Evolutionary conservation across 2,113 vertebrate species (phyloP), one percentile per base, ranked within the genome.

Genomic region (Grallaria varia): DNA sequence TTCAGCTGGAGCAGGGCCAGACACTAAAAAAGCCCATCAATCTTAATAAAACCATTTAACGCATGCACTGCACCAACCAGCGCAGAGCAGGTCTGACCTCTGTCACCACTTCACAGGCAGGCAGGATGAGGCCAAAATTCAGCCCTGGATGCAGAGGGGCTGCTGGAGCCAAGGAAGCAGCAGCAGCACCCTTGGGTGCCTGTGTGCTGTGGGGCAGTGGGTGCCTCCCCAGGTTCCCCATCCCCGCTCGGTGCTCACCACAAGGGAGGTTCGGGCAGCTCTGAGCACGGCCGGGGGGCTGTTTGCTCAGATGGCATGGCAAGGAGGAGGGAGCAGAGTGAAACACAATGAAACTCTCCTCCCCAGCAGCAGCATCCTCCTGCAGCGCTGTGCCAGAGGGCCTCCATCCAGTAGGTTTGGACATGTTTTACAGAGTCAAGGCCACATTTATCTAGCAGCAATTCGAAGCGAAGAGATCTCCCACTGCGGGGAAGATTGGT

Each of bases 161-260:
- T 5, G 20, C 4, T 10, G 69, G 39, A 14, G 42, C 4, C 31
- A 4, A 5, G 0, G 1, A 27, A 7, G 55, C 35, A 20, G 44
- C 25, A 33, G 63, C 28, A 33, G 64, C 50, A 47, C n/a, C 62
- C 42, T 44, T 3, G 2, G 56, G 12, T 0, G 1, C 23, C 71
- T 18, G 12, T 1, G 8, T 18, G 89, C 67, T 9, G 2, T 5
- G 69, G 79, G 64, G 37, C 28, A 55, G 2, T 2, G 6, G 62
- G 12, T 53, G 40, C 49, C 55, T 24, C 13, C 1, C 3, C 45
- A 53, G 69, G 55, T 13, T 39, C 35, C 58, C 64, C n/a, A 3
- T 28, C 44, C 59, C 52, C 0, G 0, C 42, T 21, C 3, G 0
- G n/a, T 8, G 31, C 40, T 9, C 74, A 31, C 18, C 13, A 4